phyloP scores from a whole-genome alignment of 2,113 vertebrate genomes.

The Baryphthengus martii region DNA sequence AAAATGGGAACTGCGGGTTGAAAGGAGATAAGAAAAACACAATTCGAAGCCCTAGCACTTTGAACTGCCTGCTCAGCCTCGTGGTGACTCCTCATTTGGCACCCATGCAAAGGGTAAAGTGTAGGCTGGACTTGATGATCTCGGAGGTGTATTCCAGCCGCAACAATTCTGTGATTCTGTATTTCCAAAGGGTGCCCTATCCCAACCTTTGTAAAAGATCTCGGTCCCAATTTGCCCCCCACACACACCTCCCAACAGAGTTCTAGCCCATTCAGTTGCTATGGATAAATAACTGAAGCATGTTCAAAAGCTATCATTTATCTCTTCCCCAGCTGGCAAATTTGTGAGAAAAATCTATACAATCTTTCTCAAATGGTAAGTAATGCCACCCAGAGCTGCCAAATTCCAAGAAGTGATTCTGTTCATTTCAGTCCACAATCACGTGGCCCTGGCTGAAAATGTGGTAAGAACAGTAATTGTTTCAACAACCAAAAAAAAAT shows the following conservation, averaged over 20 bases:
- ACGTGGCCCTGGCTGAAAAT: neutral
- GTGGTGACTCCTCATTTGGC: neutral
- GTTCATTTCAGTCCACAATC: neutral
- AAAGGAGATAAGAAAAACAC: neutral
- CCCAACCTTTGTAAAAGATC: neutral
- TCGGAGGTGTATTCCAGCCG: too few relatives aligned
- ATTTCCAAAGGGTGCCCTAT: neutral
- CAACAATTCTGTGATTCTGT: too few relatives aligned
- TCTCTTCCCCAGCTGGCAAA: neutral
- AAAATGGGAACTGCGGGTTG: neutral
- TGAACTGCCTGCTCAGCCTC: neutral
- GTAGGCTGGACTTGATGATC: too few relatives aligned
- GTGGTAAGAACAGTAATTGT: neutral
- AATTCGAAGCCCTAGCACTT: neutral
- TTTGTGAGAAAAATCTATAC: neutral
- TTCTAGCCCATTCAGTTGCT: conserved; percentile 1
- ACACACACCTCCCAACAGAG: neutral
- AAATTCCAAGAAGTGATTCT: neutral
- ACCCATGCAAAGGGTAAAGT: neutral
- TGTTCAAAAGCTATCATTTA: neutral
- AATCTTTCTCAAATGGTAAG: neutral
- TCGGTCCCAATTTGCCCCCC: neutral
- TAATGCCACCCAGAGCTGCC: neutral
- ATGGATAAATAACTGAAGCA: neutral
- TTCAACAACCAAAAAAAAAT: neutral